Evolutionary conservation across 2,888 invertebrate genomes (phyloP).

Genomic region (Abrostola tripartita): DNA sequence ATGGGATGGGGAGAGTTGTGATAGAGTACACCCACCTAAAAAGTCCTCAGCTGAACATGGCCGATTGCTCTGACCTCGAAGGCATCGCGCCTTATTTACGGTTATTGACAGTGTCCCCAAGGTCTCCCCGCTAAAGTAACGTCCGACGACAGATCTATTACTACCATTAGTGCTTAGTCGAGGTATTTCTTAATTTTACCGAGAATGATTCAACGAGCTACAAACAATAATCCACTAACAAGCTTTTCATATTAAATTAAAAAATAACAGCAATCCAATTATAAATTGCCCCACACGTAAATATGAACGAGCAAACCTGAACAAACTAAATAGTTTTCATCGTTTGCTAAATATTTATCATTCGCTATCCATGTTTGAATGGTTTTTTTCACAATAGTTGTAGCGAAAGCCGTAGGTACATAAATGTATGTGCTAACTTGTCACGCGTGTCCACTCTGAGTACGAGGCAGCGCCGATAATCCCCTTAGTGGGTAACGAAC

Average conservation of each 20-base stretch:
- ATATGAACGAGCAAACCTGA: slow-evolving; percentile 29
- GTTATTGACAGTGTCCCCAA: slow-evolving; percentile 4
- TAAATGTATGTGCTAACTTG: slow-evolving; percentile 59
- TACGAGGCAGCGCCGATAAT: slow-evolving; percentile 68
- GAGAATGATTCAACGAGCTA: not conserved
- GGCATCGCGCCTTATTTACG: slow-evolving; percentile 3
- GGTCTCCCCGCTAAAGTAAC: not conserved
- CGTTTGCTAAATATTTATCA: slow-evolving; percentile 37
- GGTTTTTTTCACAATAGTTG: slow-evolving; percentile 33
- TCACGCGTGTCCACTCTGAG: slow-evolving; percentile 50
- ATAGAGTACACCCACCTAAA: not conserved
- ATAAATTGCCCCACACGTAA: slow-evolving; percentile 25
- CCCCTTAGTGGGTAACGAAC: slow-evolving; percentile 81
- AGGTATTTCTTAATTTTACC: slow-evolving; percentile 4
- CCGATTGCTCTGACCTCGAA: not conserved
- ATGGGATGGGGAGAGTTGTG: not conserved
- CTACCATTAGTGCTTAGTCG: not conserved
- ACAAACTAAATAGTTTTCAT: slow-evolving; percentile 29
- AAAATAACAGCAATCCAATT: slow-evolving; percentile 25
- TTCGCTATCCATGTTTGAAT: slow-evolving; percentile 20
- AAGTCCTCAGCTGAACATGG: not conserved
- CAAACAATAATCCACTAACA: not conserved
- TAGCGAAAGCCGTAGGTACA: slow-evolving; percentile 28
- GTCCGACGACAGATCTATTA: slow-evolving; percentile 2
- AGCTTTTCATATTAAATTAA: slow-evolving; percentile 3